Evolutionary conservation across 2,888 invertebrate species (phyloP), one percentile per base, ranked within the genome.

Genomic region (Lasioglossum oenotherae): DNA sequence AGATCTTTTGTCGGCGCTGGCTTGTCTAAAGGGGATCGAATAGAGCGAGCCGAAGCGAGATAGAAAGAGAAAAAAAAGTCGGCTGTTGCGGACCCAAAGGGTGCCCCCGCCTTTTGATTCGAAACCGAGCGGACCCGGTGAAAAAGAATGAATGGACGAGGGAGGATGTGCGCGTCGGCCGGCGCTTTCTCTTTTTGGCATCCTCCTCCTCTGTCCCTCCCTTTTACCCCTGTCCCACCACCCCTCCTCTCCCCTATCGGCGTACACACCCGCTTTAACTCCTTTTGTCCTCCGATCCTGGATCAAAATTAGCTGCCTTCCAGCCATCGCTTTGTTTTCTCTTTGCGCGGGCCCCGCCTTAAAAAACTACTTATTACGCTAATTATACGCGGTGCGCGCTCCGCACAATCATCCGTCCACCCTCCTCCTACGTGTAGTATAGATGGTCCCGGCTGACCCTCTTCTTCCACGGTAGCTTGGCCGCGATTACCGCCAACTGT

Each of bases 281-380:
- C 90, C 92, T 92, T 93, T 94, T 94, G 93, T 94, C 92, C 91
- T 91, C 90, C 87, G 86, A 89, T 92, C 90, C 86, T 78, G 84
- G 92, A 92, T 92, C 92, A 90, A 92, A 94, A 94, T 94, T 94
- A 94, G 94, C 94, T 93, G 94, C 93, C 94, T 94, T 93, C 91
- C 89, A 92, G 89, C 91, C 92, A 92, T 91, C 92, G 92, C 93
- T 93, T 94, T 94, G 94, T 94, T 94, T 94, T 94, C 94, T 88
- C 92, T 91, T 92, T 88, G 90, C 90, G 89, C 87, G 86, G 89
- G 90, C 80, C 86, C 92, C 92, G 93, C 93, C 93, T 92, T 89
- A 93, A 93, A 94, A 94, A 94, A 94, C 94, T 93, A 93, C 94
- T 94, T 94, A 94, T 94, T 94, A 94, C 94, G 94, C 94, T 94